These are phyloP conservation scores for Idris sp. DNA, from an alignment of 1,140 invertebrate genomes.

Conservation along the genomic window DNA sequence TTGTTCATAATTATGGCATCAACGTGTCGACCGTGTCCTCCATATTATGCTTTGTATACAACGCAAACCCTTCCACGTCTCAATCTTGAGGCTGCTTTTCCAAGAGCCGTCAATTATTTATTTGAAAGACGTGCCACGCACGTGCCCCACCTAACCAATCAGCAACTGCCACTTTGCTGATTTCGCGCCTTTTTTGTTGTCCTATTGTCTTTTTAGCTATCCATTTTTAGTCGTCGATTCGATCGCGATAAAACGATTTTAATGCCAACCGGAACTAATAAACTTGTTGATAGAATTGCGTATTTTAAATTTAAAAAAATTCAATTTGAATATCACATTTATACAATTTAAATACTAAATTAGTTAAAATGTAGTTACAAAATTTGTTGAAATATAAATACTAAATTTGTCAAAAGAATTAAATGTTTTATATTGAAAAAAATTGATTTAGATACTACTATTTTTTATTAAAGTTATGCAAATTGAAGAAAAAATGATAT, in stretches of 20 bases:
- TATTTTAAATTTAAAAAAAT: too few relatives aligned
- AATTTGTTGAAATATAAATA: too few relatives aligned
- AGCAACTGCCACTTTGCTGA: slow-evolving; percentile 25
- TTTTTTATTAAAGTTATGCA: too few relatives aligned
- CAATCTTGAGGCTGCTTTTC: slow-evolving; percentile 28
- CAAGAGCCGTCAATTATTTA: slow-evolving; percentile 62
- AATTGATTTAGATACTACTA: too few relatives aligned
- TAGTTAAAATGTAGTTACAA: too few relatives aligned
- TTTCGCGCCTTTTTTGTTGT: slow-evolving; percentile 69
- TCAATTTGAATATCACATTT: too few relatives aligned
- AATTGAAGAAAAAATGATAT: too few relatives aligned
- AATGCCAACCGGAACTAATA: slow-evolving; percentile 53
- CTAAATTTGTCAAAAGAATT: too few relatives aligned
- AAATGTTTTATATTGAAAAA: too few relatives aligned
- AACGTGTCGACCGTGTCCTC: slow-evolving; percentile 64
- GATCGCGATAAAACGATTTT: slow-evolving; percentile 38
- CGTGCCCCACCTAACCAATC: slow-evolving; percentile 68
- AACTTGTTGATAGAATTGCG: too few relatives aligned
- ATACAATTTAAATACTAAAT: too few relatives aligned
- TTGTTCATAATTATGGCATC: slow-evolving; percentile 66
- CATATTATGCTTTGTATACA: slow-evolving; percentile 44
- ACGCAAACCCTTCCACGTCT: slow-evolving; percentile 36
- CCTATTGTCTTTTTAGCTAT: slow-evolving; percentile 63
- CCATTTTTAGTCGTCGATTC: slow-evolving; percentile 63
- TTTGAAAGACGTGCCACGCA: slow-evolving; percentile 67